Evolutionary conservation across 2,888 invertebrate genomes (phyloP), one percentile per base, ranked within the genome.

Genomic region (Malthinus seriepunctatus): DNA sequence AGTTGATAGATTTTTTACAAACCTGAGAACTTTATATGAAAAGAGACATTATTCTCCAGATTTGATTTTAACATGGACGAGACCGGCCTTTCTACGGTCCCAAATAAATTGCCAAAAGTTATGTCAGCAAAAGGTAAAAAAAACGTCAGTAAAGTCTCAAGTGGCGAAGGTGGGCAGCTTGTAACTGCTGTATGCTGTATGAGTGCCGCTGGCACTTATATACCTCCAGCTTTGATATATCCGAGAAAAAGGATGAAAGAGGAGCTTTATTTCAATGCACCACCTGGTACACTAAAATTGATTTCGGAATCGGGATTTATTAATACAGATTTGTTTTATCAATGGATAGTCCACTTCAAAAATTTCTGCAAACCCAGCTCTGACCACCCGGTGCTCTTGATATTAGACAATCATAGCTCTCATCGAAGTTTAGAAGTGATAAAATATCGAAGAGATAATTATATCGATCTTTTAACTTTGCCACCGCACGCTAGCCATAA

Each of bases 211-310:
- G 67, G 68, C 2, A 11, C 39, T 34, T 69, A 58, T 47, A 60
- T 69, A 6, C 67, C 68, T 32, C 67, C 67, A 9, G 47, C 64
- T n/a, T 32, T 69, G 11, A 65, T 69, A 15, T 69, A 66, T 52
- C 65, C 66, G 8, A 51, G 68, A 33, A 63, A 64, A 38, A 59
- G 64, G 39, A 57, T 58, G 56, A 67, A 66, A 10, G 56, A 50
- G 12, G 60, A 66, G 14, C 48, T 69, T 12, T 54, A 64, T 49
- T 48, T 60, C 39, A 42, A 39, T n/a, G 55, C 51, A 35, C 53
- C 56, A 7, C 47, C 59, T 1, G 55, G 44, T 6, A 34, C 34
- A 8, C 8, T 56, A 11, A 51, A 32, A 23, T 15, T 63, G 15
- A 44, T 52, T 10, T 38, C 52, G 4, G 53, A 62, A 23, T 32